These are phyloP conservation scores for Urocitellus parryii DNA, from an alignment of 2,113 vertebrate genomes.

Conservation along the genomic window DNA sequence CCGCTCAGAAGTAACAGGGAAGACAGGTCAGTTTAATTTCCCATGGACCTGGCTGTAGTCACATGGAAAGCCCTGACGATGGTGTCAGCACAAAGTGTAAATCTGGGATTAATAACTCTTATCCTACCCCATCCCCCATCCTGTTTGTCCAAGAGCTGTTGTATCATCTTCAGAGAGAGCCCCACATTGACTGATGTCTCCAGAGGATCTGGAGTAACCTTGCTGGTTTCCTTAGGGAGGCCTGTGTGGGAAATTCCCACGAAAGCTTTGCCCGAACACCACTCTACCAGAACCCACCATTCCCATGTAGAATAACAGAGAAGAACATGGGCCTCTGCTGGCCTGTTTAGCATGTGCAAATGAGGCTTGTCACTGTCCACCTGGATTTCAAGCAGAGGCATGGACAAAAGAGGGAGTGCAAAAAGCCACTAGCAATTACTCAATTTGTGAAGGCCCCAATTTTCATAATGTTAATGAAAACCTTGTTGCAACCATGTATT, in stretches of 20 bases:
- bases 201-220: not conserved
- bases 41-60: not conserved
- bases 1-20: not conserved
- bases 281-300: not conserved
- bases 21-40: not conserved
- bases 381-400: not conserved
- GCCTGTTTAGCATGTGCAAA: constrained; percentile 37
- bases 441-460: constrained; percentile 11
- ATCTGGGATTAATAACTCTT: not conserved
- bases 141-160: not conserved
- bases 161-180: not conserved
- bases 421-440: constrained; percentile 58
- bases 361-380: not conserved
- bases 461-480: constrained; percentile 48
- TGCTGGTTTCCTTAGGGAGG: not conserved
- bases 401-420: not conserved
- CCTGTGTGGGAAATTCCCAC: not conserved
- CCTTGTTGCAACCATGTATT: constrained; percentile 22
- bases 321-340: not conserved
- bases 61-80: not conserved
- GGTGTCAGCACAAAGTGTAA: not conserved
- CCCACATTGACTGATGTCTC: not conserved
- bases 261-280: not conserved
- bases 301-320: not conserved
- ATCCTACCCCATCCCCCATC: not conserved